Percentiles rank a stretch among this genome's conserved stretches.
These are phyloP conservation scores for Dromius quadrimaculatus DNA, from an alignment of 2,888 invertebrate species.

Conservation along the genomic window DNA sequence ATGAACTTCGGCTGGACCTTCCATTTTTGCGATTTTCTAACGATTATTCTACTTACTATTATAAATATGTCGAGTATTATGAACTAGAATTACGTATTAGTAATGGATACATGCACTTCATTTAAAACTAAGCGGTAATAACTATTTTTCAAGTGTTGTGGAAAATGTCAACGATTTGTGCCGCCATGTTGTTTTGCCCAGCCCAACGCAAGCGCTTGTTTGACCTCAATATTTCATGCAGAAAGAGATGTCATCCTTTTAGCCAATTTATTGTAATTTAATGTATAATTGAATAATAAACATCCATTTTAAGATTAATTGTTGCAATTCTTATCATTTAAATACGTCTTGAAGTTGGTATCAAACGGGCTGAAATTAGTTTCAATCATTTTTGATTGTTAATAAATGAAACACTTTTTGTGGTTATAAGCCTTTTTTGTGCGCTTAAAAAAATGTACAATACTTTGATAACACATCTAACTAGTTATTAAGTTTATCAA, in stretches of 20 bases:
- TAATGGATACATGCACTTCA: conserved; percentile 15
- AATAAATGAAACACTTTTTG: too few species aligned
- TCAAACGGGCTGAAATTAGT: too few species aligned
- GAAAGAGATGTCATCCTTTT: too few species aligned
- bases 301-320: conserved; percentile 10
- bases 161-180: conserved; percentile 13
- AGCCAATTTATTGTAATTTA: too few species aligned
- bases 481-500: conserved; percentile 9
- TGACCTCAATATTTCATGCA: conserved; percentile 41
- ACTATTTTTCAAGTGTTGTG: conserved; percentile 25
- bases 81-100: conserved; percentile 22
- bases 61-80: conserved; percentile 9
- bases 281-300: conserved; percentile 31
- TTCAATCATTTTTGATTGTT: too few species aligned
- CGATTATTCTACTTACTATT: conserved; percentile 16
- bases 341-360: too few species aligned
- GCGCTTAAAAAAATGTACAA: conserved; percentile 23
- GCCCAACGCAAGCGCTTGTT: conserved; percentile 49
- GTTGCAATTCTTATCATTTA: background rate
- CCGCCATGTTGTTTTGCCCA: conserved; percentile 44
- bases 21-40: conserved; percentile 59
- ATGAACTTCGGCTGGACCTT: conserved; percentile 62
- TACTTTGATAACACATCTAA: conserved; percentile 5
- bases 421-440: conserved; percentile 24
- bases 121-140: conserved; percentile 33